Evolutionary conservation across 1,140 invertebrate genomes (phyloP), one percentile per base, ranked within the genome.

Genomic region (Leptinotarsa undecemlineata): DNA sequence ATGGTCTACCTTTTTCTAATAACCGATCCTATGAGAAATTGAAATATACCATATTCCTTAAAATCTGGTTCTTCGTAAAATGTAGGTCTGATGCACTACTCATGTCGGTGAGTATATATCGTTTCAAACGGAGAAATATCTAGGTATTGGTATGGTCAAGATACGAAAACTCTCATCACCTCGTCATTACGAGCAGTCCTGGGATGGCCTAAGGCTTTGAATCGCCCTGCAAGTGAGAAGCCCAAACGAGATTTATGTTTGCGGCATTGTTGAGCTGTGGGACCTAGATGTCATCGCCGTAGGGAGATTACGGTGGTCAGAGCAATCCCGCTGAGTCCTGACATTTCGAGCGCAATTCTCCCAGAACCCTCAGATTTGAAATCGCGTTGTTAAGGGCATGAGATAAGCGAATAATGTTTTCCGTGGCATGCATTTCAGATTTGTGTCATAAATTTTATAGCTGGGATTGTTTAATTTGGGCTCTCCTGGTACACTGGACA

Each of bases 191-290:
- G 2, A 57, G 51, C 17, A 57, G 3, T 14, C n/a, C 15, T 17
- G n/a, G 3, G 51, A 19, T 57, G 51, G 51, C 51, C 51, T 3
- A 57, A 57, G 51, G 51, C n/a, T 19, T 14, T 14, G 51, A 19
- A 17, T 14, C 51, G 17, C 17, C 51, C 51, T 57, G 14, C 51
- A 19, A 17, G n/a, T 57, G 51, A 57, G n/a, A 57, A 57, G 51
- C 51, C 51, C 51, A 19, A 57, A 57, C 51, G 51, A 57, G 51
- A 57, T 57, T 57, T 57, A 57, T 57, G 51, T 15, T 57, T 57
- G 51, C 51, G 51, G 51, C 51, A 57, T 15, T 57, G 51, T 57
- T 19, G 51, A 57, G 51, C 51, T 57, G 51, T 15, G 51, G 51
- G 51, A 57, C 51, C 51, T 14, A 57, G 51, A 57, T 57, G 51